These are phyloP conservation scores for Morpho helenor DNA, from an alignment of 2,888 invertebrate genomes.

Conservation along the genomic window DNA sequence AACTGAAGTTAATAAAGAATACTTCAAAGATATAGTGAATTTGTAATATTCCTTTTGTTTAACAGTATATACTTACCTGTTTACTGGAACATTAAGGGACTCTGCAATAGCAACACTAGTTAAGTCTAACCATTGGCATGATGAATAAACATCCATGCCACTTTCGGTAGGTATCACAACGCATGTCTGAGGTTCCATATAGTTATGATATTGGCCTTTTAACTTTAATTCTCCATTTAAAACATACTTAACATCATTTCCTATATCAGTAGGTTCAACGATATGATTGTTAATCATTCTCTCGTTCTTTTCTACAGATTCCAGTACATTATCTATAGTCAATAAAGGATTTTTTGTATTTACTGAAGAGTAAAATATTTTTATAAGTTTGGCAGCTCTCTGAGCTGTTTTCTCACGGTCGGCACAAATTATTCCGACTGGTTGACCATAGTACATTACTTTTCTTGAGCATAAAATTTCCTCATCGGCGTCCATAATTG, in stretches of 20 bases:
- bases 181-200: constrained; percentile 86
- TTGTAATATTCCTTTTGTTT: no score
- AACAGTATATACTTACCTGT: constrained; percentile 55
- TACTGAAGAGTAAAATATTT: constrained; percentile 61
- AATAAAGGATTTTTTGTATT: constrained; percentile 51
- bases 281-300: constrained; percentile 43
- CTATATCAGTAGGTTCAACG: constrained; percentile 52
- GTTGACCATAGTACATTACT: constrained; percentile 81
- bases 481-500: constrained; percentile 44
- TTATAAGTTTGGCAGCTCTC: constrained; percentile 75
- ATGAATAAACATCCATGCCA: constrained; percentile 82
- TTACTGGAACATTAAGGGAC: constrained; percentile 74
- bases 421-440: constrained; percentile 82
- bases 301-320: constrained; percentile 47
- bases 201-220: constrained; percentile 85
- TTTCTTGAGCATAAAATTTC: constrained; percentile 59
- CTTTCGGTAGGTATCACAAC: constrained; percentile 84
- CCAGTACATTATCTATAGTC: constrained; percentile 53
- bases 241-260: constrained; percentile 55
- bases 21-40: no score
- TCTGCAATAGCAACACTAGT: constrained; percentile 78
- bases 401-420: constrained; percentile 73
- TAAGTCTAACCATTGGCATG: constrained; percentile 83
- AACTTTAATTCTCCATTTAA: constrained; percentile 78
- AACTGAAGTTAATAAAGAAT: no score